These are phyloP conservation scores for Gibbula magus DNA, from an alignment of 2,888 invertebrate genomes.

Conservation along the genomic window DNA sequence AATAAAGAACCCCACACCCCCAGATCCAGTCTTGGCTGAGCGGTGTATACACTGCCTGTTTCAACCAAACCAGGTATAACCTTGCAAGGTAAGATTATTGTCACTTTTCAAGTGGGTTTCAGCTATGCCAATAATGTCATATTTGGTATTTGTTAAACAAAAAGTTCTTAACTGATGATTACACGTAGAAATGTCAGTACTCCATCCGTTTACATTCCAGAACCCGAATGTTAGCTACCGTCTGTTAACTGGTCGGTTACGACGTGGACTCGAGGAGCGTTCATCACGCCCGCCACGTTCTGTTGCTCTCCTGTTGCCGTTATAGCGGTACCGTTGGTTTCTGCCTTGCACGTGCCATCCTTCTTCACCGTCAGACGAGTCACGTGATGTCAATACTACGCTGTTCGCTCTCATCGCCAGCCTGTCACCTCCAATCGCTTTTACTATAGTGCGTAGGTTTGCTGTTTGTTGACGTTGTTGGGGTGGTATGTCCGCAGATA, in stretches of 20 bases:
- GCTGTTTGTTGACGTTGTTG: background rate
- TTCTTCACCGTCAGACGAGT: too few species aligned
- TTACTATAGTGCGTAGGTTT: background rate
- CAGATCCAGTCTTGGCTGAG: background rate
- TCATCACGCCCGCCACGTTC: too few species aligned
- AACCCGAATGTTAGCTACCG: too few species aligned
- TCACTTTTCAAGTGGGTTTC: slow-evolving; percentile 5
- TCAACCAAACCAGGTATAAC: slow-evolving; percentile 13
- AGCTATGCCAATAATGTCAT: slow-evolving; percentile 20
- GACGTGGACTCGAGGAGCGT: too few species aligned
- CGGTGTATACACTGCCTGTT: slow-evolving; percentile 2
- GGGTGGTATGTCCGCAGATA: background rate
- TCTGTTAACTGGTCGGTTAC: too few species aligned
- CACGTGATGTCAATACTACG: background rate
- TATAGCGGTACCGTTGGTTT: too few species aligned
- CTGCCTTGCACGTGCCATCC: too few species aligned
- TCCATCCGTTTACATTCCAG: too few species aligned
- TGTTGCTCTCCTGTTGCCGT: too few species aligned
- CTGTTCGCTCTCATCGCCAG: background rate
- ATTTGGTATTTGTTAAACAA: background rate
- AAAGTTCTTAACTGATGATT: too few species aligned
- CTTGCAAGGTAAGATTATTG: background rate
- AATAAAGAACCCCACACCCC: too few species aligned
- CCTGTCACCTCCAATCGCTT: background rate
- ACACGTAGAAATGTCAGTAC: too few species aligned